A percentile compares a stretch with the other conserved stretches of the same genome.
These are phyloP conservation scores for Ariopsis seemanni DNA, from an alignment of 2,113 vertebrate species.

Conservation along the genomic window DNA sequence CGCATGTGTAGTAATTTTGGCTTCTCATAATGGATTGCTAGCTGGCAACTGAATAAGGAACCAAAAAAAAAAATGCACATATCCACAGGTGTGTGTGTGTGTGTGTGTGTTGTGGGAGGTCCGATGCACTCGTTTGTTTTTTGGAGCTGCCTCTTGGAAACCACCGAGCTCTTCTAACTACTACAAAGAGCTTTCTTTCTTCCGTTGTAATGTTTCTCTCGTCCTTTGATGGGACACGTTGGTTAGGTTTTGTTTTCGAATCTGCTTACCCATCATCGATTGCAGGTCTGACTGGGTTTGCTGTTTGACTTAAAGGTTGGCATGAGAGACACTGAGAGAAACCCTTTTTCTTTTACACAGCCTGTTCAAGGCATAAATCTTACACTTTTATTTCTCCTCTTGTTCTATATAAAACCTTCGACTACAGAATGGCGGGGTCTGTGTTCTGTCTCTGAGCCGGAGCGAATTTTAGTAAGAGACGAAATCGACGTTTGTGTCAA, in stretches of 20 bases:
- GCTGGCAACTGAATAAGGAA: background rate
- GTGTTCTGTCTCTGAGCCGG: too few relatives aligned
- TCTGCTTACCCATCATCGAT: background rate
- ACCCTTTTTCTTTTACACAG: background rate
- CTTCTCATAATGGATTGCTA: background rate
- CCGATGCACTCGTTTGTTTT: background rate
- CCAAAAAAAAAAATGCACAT: background rate
- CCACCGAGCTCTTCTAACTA: background rate
- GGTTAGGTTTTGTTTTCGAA: background rate
- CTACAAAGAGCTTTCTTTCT: constrained; percentile 26
- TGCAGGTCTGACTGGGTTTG: background rate
- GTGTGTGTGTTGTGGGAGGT: background rate
- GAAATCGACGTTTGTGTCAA: too few relatives aligned
- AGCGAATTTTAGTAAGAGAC: too few relatives aligned
- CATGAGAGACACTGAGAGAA: background rate
- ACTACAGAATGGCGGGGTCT: too few relatives aligned
- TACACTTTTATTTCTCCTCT: too few relatives aligned
- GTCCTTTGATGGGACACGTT: too few relatives aligned
- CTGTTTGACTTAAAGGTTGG: background rate
- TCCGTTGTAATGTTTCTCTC: too few relatives aligned
- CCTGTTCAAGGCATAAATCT: too few relatives aligned
- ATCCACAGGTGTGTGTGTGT: background rate
- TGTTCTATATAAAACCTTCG: too few relatives aligned
- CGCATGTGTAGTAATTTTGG: background rate
- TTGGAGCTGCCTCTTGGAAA: background rate